Percentiles rank a stretch among this genome's conserved stretches.
phyloP scores from a whole-genome alignment of 2,113 vertebrate genomes.

The Sebastes fasciatus region DNA sequence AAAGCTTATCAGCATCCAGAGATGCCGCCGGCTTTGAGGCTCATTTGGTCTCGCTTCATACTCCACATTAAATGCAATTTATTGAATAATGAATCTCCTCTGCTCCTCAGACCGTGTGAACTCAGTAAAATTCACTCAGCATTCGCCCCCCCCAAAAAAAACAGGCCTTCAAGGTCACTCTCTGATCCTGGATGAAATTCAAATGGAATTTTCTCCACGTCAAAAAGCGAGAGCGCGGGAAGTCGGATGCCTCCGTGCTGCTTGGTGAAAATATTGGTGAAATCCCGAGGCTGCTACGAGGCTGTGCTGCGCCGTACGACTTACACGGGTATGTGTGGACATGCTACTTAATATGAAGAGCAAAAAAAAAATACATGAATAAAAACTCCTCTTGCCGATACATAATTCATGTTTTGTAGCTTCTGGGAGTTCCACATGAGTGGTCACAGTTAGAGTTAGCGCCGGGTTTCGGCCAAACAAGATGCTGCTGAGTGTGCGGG shows the following conservation, averaged over 20 bases:
- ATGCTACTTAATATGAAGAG: slow-evolving; percentile 55
- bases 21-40: slow-evolving; percentile 63
- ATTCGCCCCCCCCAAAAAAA: slow-evolving; percentile 1
- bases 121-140: slow-evolving; percentile 51
- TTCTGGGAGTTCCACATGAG: slow-evolving; percentile 79
- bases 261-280: slow-evolving; percentile 39
- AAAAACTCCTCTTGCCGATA: slow-evolving; percentile 62
- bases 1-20: slow-evolving; percentile 65
- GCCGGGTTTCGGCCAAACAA: slow-evolving; percentile 69
- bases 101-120: slow-evolving; percentile 54
- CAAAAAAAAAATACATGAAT: slow-evolving; percentile 53
- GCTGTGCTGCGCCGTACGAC: background rate
- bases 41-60: slow-evolving; percentile 68
- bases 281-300: slow-evolving; percentile 21
- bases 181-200: slow-evolving; percentile 43
- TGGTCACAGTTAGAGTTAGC: slow-evolving; percentile 69
- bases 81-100: slow-evolving; percentile 72
- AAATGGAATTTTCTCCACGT: slow-evolving; percentile 43
- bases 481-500: slow-evolving; percentile 63
- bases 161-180: slow-evolving; percentile 40
- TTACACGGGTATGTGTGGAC: slow-evolving; percentile 33
- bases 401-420: slow-evolving; percentile 81
- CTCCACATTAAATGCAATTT: slow-evolving; percentile 71
- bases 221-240: slow-evolving; percentile 13
- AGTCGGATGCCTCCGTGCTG: slow-evolving; percentile 21